phyloP scores from a whole-genome alignment of 2,888 invertebrate species.

The Mesorhabditis belari region DNA sequence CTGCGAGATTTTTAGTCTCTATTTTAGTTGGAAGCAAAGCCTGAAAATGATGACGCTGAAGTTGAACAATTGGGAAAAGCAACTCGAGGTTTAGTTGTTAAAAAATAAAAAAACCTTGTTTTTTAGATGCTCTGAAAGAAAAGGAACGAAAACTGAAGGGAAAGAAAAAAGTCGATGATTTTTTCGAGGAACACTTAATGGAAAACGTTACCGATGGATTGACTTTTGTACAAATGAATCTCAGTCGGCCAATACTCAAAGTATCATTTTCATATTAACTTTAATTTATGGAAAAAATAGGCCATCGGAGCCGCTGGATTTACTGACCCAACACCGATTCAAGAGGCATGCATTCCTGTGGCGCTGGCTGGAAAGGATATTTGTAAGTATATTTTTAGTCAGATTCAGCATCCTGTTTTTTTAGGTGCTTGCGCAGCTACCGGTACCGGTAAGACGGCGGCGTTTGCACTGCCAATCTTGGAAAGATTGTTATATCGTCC shows the following conservation, averaged over 20 bases:
- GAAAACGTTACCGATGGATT: slow-evolving; percentile 19
- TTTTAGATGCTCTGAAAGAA: slow-evolving; percentile 28
- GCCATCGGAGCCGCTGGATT: slow-evolving; percentile 81
- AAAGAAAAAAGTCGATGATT: slow-evolving; percentile 16
- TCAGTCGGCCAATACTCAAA: slow-evolving; percentile 85
- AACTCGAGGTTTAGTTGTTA: slow-evolving; percentile 11
- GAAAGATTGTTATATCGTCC: slow-evolving; percentile 85
- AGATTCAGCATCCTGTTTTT: background rate
- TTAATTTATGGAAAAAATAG: slow-evolving; percentile 56
- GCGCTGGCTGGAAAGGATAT: slow-evolving; percentile 72
- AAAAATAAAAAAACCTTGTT: background rate
- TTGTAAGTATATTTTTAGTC: background rate
- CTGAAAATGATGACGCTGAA: slow-evolving; percentile 23
- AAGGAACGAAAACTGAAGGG: slow-evolving; percentile 24
- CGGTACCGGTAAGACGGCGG: slow-evolving; percentile 88
- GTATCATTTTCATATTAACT: slow-evolving; percentile 53
- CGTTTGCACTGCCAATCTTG: slow-evolving; percentile 92
- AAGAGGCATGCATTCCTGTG: slow-evolving; percentile 86
- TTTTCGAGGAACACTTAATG: slow-evolving; percentile 25
- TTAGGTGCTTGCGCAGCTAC: slow-evolving; percentile 90
- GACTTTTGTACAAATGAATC: slow-evolving; percentile 78
- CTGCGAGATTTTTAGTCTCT: background rate
- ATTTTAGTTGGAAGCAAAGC: background rate
- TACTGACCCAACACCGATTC: slow-evolving; percentile 91
- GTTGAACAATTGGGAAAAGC: slow-evolving; percentile 35